A percentile compares a stretch with the other conserved stretches of the same genome.
phyloP scores from a whole-genome alignment of 1,140 invertebrate genomes.

The Andricus grossulariae region DNA sequence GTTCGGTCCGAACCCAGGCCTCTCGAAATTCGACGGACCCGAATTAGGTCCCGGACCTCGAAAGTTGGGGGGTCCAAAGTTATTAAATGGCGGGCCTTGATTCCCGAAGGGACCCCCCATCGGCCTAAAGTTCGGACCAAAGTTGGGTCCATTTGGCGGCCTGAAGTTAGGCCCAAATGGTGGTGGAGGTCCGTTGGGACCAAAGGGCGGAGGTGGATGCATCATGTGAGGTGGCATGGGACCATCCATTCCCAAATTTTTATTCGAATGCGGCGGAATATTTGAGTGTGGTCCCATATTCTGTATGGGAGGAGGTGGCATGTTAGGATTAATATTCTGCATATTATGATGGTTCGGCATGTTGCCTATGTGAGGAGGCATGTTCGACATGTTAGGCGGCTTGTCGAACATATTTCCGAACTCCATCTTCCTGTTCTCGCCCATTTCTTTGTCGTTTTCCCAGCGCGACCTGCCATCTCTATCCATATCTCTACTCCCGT shows the following conservation, averaged over 20 bases:
- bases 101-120: constrained; percentile 64
- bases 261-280: constrained; percentile 56
- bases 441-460: constrained; percentile 58
- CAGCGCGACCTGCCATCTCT: constrained; percentile 57
- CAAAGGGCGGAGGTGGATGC: constrained; percentile 62
- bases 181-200: constrained; percentile 62
- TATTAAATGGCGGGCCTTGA: constrained; percentile 59
- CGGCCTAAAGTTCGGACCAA: constrained; percentile 67
- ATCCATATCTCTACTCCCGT: constrained; percentile 60
- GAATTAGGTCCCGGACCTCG: constrained; percentile 55
- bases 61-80: constrained; percentile 66
- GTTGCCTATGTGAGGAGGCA: constrained; percentile 46
- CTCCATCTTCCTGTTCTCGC: constrained; percentile 45
- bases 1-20: constrained; percentile 65
- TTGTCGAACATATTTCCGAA: constrained; percentile 61
- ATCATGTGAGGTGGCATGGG: constrained; percentile 59
- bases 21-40: constrained; percentile 63
- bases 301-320: constrained; percentile 58
- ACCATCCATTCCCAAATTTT: constrained; percentile 55
- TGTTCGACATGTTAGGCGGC: constrained; percentile 50
- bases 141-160: constrained; percentile 67
- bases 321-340: constrained; percentile 66
- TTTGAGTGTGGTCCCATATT: constrained; percentile 61
- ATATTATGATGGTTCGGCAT: constrained; percentile 67
- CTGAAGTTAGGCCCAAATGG: constrained; percentile 63